phyloP scores from a whole-genome alignment of 2,888 invertebrate genomes.

The Caenorhabditis sp. region DNA sequence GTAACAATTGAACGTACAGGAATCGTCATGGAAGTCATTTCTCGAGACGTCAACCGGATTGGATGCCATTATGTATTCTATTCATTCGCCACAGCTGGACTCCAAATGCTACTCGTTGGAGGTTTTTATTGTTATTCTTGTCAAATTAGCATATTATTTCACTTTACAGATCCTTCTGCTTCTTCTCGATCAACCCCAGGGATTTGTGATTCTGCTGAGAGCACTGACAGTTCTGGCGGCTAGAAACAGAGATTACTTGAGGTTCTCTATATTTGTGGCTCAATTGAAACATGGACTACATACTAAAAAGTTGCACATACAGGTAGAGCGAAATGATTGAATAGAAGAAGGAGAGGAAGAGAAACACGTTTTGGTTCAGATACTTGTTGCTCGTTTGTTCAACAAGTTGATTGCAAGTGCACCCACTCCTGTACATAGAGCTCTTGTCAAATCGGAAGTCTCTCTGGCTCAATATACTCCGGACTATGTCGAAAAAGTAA shows the following conservation, averaged over 20 bases:
- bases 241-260: constrained; percentile 71
- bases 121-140: constrained; percentile 55
- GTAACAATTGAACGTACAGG: too few relatives aligned
- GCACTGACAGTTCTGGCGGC: constrained; percentile 73
- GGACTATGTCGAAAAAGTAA: constrained; percentile 72
- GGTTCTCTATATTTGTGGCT: constrained; percentile 70
- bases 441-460: constrained; percentile 72
- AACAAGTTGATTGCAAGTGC: constrained; percentile 73
- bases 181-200: constrained; percentile 72
- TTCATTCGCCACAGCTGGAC: constrained; percentile 77
- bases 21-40: constrained; percentile 69
- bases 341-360: neutral
- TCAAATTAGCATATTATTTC: constrained; percentile 19
- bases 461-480: constrained; percentile 71
- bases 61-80: constrained; percentile 74
- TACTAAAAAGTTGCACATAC: constrained; percentile 76
- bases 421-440: constrained; percentile 67
- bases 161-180: constrained; percentile 68
- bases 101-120: constrained; percentile 78
- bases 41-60: constrained; percentile 74
- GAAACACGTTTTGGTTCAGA: constrained; percentile 66
- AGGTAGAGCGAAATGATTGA: constrained; percentile 51
- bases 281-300: constrained; percentile 76
- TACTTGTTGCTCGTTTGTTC: constrained; percentile 75
- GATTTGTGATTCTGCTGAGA: constrained; percentile 71